Evolutionary conservation across 2,888 invertebrate species (phyloP).

Genomic region (Cataglyphis cursor): DNA sequence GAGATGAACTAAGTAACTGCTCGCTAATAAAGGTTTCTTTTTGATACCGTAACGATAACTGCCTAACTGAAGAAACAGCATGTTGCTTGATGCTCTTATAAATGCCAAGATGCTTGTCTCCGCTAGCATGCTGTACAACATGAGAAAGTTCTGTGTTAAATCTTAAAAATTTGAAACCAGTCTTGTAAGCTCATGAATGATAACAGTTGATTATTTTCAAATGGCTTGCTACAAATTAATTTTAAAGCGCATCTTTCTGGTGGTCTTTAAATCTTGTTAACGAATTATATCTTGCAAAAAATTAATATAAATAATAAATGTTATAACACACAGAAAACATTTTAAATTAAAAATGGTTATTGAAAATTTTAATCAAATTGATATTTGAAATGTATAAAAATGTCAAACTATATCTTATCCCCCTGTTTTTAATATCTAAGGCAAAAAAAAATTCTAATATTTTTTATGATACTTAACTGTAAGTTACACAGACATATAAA

Average conservation of each 20-base stretch:
- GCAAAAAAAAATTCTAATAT: not conserved
- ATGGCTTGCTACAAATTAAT: not conserved
- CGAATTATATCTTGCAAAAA: not conserved
- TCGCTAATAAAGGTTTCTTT: conserved; percentile 5
- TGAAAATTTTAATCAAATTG: not conserved
- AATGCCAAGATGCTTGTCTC: not conserved
- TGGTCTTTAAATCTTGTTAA: not conserved
- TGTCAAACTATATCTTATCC: not conserved
- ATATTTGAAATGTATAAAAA: not conserved
- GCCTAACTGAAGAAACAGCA: not conserved
- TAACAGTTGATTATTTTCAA: not conserved
- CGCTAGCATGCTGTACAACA: not conserved
- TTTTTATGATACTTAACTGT: not conserved
- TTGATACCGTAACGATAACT: not conserved
- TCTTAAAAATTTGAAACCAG: not conserved
- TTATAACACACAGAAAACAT: not conserved
- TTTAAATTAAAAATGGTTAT: not conserved
- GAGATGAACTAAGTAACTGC: not conserved
- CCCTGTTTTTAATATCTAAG: not conserved
- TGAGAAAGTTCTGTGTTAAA: not conserved
- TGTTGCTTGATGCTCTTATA: not conserved
- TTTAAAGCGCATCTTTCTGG: not conserved
- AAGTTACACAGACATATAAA: not conserved
- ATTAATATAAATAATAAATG: not conserved
- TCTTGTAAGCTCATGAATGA: not conserved